phyloP scores from a whole-genome alignment of 1,140 invertebrate genomes.

The Bombus sylvicola region DNA sequence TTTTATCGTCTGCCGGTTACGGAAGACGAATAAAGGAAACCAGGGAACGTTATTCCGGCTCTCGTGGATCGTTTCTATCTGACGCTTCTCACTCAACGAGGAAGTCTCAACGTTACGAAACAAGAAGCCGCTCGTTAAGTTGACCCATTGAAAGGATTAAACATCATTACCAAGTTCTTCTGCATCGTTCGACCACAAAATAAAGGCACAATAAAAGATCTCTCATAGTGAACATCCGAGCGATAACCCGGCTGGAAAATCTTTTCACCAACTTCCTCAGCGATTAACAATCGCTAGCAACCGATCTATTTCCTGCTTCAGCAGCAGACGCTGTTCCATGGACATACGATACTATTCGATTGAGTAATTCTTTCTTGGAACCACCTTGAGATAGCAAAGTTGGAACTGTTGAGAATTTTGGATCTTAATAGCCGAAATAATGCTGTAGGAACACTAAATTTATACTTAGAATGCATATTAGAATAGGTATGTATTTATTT shows the following conservation, averaged over 20 bases:
- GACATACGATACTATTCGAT: conserved; percentile 55
- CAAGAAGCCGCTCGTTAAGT: conserved; percentile 59
- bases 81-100: neutral
- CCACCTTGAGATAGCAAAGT: too few relatives aligned
- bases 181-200: neutral
- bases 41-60: neutral
- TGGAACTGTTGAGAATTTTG: too few relatives aligned
- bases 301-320: conserved; percentile 55
- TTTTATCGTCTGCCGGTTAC: neutral
- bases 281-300: conserved; percentile 63
- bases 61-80: neutral
- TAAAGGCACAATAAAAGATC: neutral
- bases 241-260: conserved; percentile 49
- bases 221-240: conserved; percentile 41
- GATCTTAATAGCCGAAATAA: too few relatives aligned
- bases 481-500: too few relatives aligned
- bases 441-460: too few relatives aligned
- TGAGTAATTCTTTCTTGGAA: conserved; percentile 24
- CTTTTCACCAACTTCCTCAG: conserved; percentile 41
- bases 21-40: neutral
- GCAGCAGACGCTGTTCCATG: conserved; percentile 43
- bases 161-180: conserved; percentile 62
- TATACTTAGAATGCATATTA: too few relatives aligned
- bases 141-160: conserved; percentile 53
- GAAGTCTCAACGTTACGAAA: conserved; percentile 18